Evolutionary conservation across 2,113 vertebrate genomes (phyloP).

Genomic region (Ptyas mucosa): DNA sequence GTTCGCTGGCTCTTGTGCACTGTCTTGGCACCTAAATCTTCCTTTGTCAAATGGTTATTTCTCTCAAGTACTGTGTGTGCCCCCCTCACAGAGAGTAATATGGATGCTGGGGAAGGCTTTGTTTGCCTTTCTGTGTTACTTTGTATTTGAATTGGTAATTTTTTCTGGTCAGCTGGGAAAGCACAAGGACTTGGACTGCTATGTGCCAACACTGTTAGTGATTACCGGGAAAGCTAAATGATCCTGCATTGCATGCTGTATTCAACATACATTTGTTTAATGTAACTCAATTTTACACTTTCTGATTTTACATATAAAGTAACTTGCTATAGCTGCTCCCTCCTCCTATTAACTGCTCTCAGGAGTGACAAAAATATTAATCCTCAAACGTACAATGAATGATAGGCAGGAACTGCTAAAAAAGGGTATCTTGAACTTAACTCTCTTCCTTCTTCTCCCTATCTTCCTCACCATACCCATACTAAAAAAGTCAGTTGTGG

Average conservation of each 20-base stretch:
- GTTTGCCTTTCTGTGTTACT: background rate
- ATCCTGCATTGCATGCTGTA: background rate
- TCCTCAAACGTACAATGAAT: background rate
- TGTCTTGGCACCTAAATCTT: background rate
- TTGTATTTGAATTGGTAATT: background rate
- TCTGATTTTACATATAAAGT: constrained; percentile 17
- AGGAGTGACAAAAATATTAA: constrained; percentile 9
- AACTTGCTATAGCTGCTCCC: constrained; percentile 2
- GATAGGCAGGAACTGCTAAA: constrained; percentile 35
- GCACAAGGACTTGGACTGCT: background rate
- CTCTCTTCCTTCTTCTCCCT: background rate
- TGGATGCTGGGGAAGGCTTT: too few species aligned
- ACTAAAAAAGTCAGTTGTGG: background rate
- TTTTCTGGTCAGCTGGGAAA: background rate
- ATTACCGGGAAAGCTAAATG: background rate
- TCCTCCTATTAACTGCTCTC: background rate
- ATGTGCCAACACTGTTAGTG: background rate
- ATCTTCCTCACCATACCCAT: background rate
- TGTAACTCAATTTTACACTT: background rate
- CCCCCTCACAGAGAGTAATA: too few species aligned
- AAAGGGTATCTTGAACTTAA: constrained; percentile 3
- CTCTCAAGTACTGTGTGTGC: background rate
- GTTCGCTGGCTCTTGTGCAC: background rate
- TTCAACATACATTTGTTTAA: background rate
- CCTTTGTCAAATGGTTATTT: background rate